phyloP scores from a whole-genome alignment of 2,888 invertebrate genomes.

The Torymus tubicola region DNA sequence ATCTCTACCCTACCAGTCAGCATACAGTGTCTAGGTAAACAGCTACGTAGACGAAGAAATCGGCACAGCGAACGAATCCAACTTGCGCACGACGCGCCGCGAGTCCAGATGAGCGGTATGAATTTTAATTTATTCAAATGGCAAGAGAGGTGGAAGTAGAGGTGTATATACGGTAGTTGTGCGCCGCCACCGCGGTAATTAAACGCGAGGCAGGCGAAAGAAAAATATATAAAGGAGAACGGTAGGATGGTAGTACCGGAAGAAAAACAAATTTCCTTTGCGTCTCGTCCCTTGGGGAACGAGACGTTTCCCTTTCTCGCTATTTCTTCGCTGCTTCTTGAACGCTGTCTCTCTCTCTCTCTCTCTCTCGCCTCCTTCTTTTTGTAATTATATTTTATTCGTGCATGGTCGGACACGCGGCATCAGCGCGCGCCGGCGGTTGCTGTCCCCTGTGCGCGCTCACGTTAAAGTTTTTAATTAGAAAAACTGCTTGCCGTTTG shows the following conservation, averaged over 20 bases:
- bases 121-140: conserved; percentile 56
- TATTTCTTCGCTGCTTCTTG: background rate
- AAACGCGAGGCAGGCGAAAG: conserved; percentile 30
- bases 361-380: background rate
- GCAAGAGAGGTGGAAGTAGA: background rate
- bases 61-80: too few species aligned
- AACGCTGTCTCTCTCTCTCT: too few species aligned
- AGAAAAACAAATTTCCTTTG: conserved; percentile 45
- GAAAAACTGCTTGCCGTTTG: background rate
- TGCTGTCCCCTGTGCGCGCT: too few species aligned
- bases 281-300: background rate
- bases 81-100: too few species aligned
- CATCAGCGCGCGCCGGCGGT: too few species aligned
- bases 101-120: conserved; percentile 48
- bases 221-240: conserved; percentile 23
- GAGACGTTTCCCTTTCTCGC: conserved; percentile 1
- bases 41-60: background rate
- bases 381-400: conserved; percentile 14
- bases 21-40: background rate
- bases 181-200: conserved; percentile 34
- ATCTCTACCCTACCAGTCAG: too few species aligned
- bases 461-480: conserved; percentile 31
- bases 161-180: too few species aligned
- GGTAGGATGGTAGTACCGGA: background rate
- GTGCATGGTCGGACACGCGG: background rate